phyloP scores from a whole-genome alignment of 2,888 invertebrate species.

The Strigamia crassipes region DNA sequence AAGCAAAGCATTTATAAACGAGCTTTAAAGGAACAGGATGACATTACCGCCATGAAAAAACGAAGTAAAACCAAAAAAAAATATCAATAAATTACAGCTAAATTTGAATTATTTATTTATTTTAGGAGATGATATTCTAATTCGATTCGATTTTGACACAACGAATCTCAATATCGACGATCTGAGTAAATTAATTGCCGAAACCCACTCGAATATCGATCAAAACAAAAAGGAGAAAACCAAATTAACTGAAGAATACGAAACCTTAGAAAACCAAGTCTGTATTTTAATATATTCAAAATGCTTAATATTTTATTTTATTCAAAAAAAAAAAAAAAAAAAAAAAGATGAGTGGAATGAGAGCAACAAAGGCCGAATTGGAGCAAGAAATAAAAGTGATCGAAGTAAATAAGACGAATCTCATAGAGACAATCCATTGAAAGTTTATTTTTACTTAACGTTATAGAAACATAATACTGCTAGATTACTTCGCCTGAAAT shows the following conservation, averaged over 20 bases:
- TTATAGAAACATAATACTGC: conserved; percentile 33
- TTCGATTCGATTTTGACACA: no score
- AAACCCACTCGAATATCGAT: not conserved
- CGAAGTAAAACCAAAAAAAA: not conserved
- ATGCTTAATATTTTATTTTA: no score
- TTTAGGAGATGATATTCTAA: no score
- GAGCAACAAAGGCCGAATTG: not conserved
- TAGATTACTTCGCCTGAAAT: not conserved
- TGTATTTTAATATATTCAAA: not conserved
- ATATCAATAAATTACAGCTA: no score
- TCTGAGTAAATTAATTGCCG: not conserved
- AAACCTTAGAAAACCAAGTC: not conserved
- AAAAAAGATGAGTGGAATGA: not conserved
- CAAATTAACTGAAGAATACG: not conserved
- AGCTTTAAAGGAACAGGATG: not conserved
- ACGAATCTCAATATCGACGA: not conserved
- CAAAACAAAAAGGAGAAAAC: not conserved
- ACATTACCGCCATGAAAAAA: not conserved
- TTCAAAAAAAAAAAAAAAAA: not conserved
- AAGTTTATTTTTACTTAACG: not conserved
- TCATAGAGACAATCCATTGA: not conserved
- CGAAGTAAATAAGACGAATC: not conserved
- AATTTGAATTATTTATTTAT: no score
- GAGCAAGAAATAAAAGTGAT: not conserved
- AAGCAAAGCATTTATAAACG: not conserved